A percentile compares a stretch with the other conserved stretches of the same genome.
These are phyloP conservation scores for Araneus ventricosus DNA, from an alignment of 1,140 invertebrate genomes.

Conservation along the genomic window DNA sequence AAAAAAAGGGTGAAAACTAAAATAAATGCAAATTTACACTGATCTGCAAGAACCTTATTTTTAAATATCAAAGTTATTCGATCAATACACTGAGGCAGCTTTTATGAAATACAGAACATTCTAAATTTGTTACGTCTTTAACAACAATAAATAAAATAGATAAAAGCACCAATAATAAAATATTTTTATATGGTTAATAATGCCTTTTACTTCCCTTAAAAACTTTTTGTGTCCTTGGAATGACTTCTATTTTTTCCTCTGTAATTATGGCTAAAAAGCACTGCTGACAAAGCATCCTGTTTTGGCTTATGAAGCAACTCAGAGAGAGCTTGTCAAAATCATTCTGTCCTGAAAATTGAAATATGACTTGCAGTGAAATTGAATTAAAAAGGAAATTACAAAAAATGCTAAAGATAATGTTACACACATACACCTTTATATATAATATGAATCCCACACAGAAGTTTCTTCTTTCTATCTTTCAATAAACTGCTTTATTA, in stretches of 20 bases:
- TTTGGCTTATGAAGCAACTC: slow-evolving; percentile 13
- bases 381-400: no score
- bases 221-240: slow-evolving; percentile 20
- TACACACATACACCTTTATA: no score
- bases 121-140: background rate
- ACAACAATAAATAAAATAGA: background rate
- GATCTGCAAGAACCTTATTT: background rate
- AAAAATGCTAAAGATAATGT: no score
- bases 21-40: slow-evolving; percentile 14
- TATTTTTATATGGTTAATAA: no score
- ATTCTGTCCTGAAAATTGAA: background rate
- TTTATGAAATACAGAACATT: background rate
- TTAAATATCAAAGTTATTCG: background rate
- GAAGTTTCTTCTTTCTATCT: no score
- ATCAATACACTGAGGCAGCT: background rate
- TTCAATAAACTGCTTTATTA: no score
- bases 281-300: background rate
- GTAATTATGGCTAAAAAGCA: background rate
- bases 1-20: background rate
- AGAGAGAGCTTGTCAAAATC: background rate
- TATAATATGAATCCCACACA: no score
- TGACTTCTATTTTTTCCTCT: background rate
- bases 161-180: background rate
- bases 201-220: background rate
- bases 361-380: background rate